phyloP scores from a whole-genome alignment of 1,140 invertebrate genomes.

The Antheraea mylitta region DNA sequence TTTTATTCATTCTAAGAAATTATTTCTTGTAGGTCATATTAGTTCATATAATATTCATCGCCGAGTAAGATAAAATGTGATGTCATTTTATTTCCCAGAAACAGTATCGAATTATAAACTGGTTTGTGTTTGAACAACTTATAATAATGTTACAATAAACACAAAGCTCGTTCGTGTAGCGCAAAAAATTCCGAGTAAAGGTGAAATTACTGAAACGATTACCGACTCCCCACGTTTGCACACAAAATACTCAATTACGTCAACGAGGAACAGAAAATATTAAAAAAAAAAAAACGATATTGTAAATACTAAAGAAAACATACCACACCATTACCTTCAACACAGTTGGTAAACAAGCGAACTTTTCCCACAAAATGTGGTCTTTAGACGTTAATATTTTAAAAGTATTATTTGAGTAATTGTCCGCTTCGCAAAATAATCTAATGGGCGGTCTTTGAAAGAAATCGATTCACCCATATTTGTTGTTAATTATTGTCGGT shows the following conservation, averaged over 20 bases:
- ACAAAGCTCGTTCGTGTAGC: conserved; percentile 33
- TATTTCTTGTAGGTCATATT: conserved; percentile 26
- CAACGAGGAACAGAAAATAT: conserved; percentile 51
- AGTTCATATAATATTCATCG: conserved; percentile 23
- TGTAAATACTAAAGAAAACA: conserved; percentile 54
- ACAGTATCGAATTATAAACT: background rate
- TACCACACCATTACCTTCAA: conserved; percentile 47
- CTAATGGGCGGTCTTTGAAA: conserved; percentile 57
- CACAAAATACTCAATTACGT: conserved; percentile 70
- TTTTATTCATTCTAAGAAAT: conserved; percentile 32
- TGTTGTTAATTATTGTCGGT: conserved; percentile 77
- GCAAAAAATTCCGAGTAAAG: conserved; percentile 38
- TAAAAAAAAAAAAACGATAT: conserved; percentile 43
- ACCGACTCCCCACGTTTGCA: conserved; percentile 54
- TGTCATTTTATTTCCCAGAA: conserved; percentile 22
- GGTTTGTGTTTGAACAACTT: conserved; percentile 8
- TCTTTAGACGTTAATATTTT: conserved; percentile 64
- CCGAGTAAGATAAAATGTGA: conserved; percentile 32
- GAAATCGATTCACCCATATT: conserved; percentile 75
- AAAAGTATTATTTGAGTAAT: conserved; percentile 63
- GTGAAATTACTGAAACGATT: conserved; percentile 60
- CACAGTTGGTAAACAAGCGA: conserved; percentile 66
- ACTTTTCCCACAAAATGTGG: conserved; percentile 69
- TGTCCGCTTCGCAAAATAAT: conserved; percentile 56
- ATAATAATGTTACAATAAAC: conserved; percentile 19